Evolutionary conservation across 2,888 invertebrate genomes (phyloP), one percentile per base, ranked within the genome.

Genomic region (Melangyna quadrimaculata): DNA sequence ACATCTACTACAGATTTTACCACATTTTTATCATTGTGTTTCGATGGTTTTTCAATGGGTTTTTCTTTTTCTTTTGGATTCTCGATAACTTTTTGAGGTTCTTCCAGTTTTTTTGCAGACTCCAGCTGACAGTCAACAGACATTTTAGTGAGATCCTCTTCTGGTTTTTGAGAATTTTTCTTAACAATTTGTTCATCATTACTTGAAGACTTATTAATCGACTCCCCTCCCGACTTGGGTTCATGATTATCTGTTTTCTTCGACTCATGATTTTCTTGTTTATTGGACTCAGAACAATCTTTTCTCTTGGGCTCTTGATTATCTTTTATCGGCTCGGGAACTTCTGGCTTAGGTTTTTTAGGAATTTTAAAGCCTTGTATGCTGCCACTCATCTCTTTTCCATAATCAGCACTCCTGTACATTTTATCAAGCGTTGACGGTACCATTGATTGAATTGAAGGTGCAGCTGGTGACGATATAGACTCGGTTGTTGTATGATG

Each of bases 281-380:
- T n/a, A n/a, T n/a, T n/a, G n/a, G n/a, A n/a, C n/a, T n/a, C n/a
- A n/a, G n/a, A n/a, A n/a, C n/a, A n/a, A n/a, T n/a, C n/a, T n/a
- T n/a, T n/a, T n/a, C n/a, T n/a, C n/a, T n/a, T n/a, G n/a, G n/a
- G n/a, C n/a, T n/a, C n/a, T n/a, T n/a, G n/a, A n/a, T n/a, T n/a
- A n/a, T n/a, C n/a, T n/a, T 71, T 51, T 40, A 17, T 17, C 19
- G 48, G 8, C 12, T 59, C 59, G 27, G 57, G 19, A 17, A 78
- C 79, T 14, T 78, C 83, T n/a, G 65, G 45, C 24, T 86, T 81
- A 9, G 59, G 6, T 40, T 89, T 89, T 81, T 89, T 91, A 1
- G 91, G 92, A 78, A 91, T 91, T 75, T 90, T 90, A 70, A 91
- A 91, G n/a, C 86, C 88, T 3, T 89, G 78, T 35, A 87, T 88